These are phyloP conservation scores for Lampris incognitus DNA, from an alignment of 2,113 vertebrate species.

Conservation along the genomic window DNA sequence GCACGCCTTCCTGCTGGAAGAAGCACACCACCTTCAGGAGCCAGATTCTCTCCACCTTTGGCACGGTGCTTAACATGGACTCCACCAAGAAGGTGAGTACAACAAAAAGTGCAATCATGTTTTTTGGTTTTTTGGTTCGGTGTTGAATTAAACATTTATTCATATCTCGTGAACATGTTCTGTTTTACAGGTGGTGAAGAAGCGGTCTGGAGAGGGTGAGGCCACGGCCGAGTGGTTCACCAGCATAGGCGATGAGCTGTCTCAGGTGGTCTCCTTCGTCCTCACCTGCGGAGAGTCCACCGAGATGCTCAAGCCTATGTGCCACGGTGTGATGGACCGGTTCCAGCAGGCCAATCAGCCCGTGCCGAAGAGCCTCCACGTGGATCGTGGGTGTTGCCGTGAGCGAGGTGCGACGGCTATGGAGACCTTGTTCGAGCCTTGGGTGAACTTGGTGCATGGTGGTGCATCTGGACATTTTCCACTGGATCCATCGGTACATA, in stretches of 20 bases:
- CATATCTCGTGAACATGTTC: neutral
- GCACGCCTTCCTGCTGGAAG: constrained; percentile 17
- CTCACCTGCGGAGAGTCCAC: constrained; percentile 29
- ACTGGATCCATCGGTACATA: constrained; percentile 15
- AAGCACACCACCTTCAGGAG: constrained; percentile 13
- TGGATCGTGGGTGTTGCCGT: constrained; percentile 23
- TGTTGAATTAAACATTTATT: neutral
- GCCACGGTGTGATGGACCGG: constrained; percentile 13
- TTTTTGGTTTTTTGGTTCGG: neutral
- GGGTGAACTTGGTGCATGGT: constrained; percentile 40
- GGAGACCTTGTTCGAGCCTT: constrained; percentile 5
- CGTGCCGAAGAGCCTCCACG: constrained; percentile 3
- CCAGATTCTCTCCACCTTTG: constrained; percentile 39
- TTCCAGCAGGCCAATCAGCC: constrained; percentile 22
- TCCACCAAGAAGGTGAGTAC: constrained; percentile 35
- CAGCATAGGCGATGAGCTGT: constrained; percentile 33
- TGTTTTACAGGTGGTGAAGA: constrained; percentile 21
- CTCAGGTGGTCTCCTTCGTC: constrained; percentile 35
- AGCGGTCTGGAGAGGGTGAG: constrained; percentile 23
- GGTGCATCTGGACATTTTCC: constrained; percentile 20
- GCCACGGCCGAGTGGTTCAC: constrained; percentile 31
- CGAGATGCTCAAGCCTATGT: constrained; percentile 16
- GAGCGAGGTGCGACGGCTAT: neutral
- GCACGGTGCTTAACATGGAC: constrained; percentile 27
- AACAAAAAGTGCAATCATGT: neutral